Evolutionary conservation across 2,113 vertebrate genomes (phyloP).

Genomic region (Struthio camelus): DNA sequence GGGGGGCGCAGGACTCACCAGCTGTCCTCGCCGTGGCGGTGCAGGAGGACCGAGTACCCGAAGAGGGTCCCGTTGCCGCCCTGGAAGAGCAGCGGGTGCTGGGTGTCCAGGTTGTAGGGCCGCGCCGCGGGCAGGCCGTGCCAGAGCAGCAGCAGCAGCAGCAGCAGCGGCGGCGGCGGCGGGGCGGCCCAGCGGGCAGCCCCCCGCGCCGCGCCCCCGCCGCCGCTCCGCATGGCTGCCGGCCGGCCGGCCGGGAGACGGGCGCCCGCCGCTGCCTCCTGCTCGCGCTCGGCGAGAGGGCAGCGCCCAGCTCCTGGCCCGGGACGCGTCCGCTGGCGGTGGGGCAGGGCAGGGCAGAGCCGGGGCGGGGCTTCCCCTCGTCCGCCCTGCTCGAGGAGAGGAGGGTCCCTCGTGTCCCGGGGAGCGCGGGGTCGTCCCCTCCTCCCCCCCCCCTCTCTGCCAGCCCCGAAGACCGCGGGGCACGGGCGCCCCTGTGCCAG

Average conservation of each 20-base stretch:
- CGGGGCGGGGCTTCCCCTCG: conserved; percentile 32
- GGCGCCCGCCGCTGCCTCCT: neutral
- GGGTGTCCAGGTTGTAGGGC: conserved; percentile 87
- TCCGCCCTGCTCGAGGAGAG: neutral
- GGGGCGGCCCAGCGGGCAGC: neutral
- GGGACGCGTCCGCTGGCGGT: neutral
- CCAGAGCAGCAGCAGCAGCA: conserved; percentile 63
- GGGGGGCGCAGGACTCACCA: conserved; percentile 79
- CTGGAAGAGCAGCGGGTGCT: conserved; percentile 77
- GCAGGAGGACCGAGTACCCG: conserved; percentile 91
- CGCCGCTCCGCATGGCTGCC: conserved; percentile 19
- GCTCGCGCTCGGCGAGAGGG: neutral
- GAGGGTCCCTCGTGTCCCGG: neutral
- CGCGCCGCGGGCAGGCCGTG: conserved; percentile 15
- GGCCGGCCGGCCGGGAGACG: neutral
- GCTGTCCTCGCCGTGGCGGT: conserved; percentile 74
- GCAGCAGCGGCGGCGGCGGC: conserved; percentile 58
- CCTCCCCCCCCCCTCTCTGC: neutral
- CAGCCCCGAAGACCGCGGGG: neutral
- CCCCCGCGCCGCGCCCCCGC: neutral
- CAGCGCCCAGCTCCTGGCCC: neutral
- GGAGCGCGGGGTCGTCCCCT: neutral
- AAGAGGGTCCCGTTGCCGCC: conserved; percentile 83
- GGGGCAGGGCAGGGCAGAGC: neutral
- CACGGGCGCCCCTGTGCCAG: neutral